Percentiles rank a stretch among this genome's conserved stretches.
Evolutionary conservation across 2,888 invertebrate genomes (phyloP).

Genomic region (Tholera decimalis): DNA sequence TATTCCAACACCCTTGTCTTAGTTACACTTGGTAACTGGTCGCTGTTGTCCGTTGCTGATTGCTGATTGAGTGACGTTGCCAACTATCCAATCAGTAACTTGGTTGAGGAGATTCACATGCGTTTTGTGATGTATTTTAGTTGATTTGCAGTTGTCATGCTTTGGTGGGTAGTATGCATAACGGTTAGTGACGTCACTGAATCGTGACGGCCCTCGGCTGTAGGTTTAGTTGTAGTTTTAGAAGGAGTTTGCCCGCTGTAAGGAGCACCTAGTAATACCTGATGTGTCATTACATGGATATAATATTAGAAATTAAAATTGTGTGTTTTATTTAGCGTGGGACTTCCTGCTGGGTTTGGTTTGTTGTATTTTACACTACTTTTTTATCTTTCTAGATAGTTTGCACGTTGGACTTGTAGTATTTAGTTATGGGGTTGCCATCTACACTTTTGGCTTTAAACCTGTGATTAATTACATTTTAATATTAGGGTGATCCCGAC

Average conservation of each 20-base stretch:
- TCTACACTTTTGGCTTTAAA: constrained; percentile 65
- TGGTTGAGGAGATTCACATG: constrained; percentile 40
- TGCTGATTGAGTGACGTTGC: constrained; percentile 49
- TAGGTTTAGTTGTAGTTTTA: constrained; percentile 82
- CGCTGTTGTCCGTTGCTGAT: constrained; percentile 63
- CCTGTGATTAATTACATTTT: constrained; percentile 66
- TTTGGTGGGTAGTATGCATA: constrained; percentile 46
- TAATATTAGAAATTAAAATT: constrained; percentile 85
- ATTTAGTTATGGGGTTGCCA: constrained; percentile 67
- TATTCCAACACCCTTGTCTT: constrained; percentile 79
- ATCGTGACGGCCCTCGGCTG: constrained; percentile 74
- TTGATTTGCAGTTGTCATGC: constrained; percentile 52
- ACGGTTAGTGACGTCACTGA: constrained; percentile 56
- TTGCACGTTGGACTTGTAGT: constrained; percentile 74
- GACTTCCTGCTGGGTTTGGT: constrained; percentile 80
- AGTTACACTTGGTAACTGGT: constrained; percentile 82
- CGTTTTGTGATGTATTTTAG: constrained; percentile 54
- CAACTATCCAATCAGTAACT: constrained; percentile 13
- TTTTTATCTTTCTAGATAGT: constrained; percentile 70
- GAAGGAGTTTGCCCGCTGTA: constrained; percentile 87
- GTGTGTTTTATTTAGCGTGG: constrained; percentile 90
- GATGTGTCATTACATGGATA: constrained; percentile 90
- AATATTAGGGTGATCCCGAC: constrained; percentile 59
- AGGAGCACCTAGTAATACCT: constrained; percentile 87
- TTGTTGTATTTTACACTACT: constrained; percentile 67